These are phyloP conservation scores for Sinosuthora webbiana DNA, from an alignment of 2,113 vertebrate genomes.

Conservation along the genomic window DNA sequence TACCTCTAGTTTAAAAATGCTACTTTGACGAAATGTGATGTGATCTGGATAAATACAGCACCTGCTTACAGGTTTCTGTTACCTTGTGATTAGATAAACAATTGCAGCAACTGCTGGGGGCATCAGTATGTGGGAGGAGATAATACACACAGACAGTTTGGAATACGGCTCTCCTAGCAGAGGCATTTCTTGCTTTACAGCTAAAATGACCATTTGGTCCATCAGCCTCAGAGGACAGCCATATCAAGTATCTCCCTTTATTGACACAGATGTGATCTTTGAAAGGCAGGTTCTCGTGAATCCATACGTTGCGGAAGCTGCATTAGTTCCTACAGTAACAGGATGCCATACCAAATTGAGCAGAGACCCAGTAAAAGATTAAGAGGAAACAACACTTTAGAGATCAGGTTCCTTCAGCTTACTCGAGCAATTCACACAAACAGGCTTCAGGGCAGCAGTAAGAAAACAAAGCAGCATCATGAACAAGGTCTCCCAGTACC, in stretches of 20 bases:
- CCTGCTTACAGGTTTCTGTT: not conserved
- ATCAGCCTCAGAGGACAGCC: not conserved
- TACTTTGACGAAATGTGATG: not conserved
- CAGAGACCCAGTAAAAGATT: not conserved
- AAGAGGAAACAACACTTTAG: not conserved
- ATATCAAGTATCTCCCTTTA: not conserved
- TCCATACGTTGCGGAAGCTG: accelerated
- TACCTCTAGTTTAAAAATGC: not conserved
- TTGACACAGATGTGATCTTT: not conserved
- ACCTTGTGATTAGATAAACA: not conserved
- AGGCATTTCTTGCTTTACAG: not conserved
- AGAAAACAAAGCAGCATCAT: not conserved
- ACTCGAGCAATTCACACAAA: not conserved
- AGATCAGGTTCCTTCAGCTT: not conserved
- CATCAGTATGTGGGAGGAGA: not conserved
- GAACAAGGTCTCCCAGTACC: not conserved
- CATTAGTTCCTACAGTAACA: not conserved
- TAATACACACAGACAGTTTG: not conserved
- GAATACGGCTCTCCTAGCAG: not conserved
- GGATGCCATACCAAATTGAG: not conserved
- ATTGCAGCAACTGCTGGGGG: not conserved
- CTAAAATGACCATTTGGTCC: not conserved
- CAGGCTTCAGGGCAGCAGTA: not conserved
- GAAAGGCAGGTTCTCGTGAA: not conserved
- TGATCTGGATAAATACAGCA: not conserved